phyloP scores from a whole-genome alignment of 2,888 invertebrate genomes.

The Stictocephala bisonia region DNA sequence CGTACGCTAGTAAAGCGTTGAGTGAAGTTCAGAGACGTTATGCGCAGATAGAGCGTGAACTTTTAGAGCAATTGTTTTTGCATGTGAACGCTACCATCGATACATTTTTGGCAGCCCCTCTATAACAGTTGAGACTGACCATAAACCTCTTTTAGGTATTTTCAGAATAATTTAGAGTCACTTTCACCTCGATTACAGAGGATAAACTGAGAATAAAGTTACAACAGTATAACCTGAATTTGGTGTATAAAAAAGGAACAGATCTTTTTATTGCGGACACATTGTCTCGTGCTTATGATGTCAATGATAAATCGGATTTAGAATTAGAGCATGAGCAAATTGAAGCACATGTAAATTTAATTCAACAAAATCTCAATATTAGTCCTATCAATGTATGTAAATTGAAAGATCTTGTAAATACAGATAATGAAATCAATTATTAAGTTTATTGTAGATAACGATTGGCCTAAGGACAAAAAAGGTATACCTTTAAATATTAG shows the following conservation, averaged over 20 bases:
- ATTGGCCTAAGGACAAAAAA: conserved; percentile 17
- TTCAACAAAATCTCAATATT: background rate
- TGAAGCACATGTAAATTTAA: background rate
- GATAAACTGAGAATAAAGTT: background rate
- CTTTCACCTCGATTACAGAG: conserved; percentile 8
- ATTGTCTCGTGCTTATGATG: background rate
- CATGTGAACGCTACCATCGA: conserved; percentile 20
- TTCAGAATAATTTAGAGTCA: conserved; percentile 5
- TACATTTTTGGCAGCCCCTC: conserved; percentile 7
- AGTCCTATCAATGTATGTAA: conserved; percentile 3
- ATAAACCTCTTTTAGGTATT: conserved; percentile 41
- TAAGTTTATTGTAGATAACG: background rate
- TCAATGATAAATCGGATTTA: background rate
- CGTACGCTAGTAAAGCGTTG: conserved; percentile 18
- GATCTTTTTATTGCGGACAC: conserved; percentile 16
- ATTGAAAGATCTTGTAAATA: background rate
- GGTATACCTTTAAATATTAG: background rate
- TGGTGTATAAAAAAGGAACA: conserved; percentile 23
- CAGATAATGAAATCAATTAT: too few species aligned
- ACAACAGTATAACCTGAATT: background rate
- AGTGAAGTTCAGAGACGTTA: conserved; percentile 5
- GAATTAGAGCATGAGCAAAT: background rate
- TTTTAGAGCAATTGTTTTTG: conserved; percentile 34
- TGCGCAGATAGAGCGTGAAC: conserved; percentile 12
- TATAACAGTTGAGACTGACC: conserved; percentile 46